phyloP scores from a whole-genome alignment of 2,797 vertebrate genomes.

The Macrochelys suwanniensis region DNA sequence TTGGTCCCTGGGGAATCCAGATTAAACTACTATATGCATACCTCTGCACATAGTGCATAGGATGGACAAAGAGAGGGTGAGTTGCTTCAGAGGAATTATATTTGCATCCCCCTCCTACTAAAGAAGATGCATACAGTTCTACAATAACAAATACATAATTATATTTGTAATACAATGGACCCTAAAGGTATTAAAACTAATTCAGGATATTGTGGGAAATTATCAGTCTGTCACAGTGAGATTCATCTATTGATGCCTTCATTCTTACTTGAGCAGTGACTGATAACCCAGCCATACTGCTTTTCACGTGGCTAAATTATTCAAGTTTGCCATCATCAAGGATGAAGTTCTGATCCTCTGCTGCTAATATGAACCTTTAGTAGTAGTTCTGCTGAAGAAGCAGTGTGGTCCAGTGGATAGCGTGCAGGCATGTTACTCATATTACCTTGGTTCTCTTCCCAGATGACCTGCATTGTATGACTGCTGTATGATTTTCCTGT shows the following conservation, averaged over 20 bases:
- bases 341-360: not conserved
- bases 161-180: not conserved
- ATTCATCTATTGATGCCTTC: not conserved
- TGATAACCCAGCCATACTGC: not conserved
- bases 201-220: not conserved
- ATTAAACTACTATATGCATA: not conserved
- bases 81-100: not conserved
- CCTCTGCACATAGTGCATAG: not conserved
- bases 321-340: not conserved
- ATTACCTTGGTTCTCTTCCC: not conserved
- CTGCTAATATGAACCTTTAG: not conserved
- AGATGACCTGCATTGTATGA: not conserved
- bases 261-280: not conserved
- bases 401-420: not conserved
- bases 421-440: not conserved
- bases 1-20: not conserved
- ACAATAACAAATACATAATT: not conserved
- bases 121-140: not conserved
- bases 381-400: not conserved
- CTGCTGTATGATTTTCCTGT: not conserved
- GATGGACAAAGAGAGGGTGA: no score
- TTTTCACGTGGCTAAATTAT: not conserved
- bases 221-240: not conserved
- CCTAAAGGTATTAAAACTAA: not conserved
- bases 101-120: not conserved